phyloP scores from a whole-genome alignment of 2,113 vertebrate species.

The Struthio camelus region DNA sequence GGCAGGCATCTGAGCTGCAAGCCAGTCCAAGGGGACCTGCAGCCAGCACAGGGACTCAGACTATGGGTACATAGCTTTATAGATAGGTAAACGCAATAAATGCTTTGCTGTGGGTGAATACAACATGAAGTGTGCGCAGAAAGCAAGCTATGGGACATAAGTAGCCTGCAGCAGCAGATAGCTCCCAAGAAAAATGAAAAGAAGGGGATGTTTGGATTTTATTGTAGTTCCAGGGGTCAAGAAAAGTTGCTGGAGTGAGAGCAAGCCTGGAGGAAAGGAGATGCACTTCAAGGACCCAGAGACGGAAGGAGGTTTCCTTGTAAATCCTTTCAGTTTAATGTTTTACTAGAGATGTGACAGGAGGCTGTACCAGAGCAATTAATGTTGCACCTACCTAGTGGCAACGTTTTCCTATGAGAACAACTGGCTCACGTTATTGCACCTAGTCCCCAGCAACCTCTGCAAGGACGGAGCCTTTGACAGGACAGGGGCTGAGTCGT shows the following conservation, averaged over 20 bases:
- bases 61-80: background rate
- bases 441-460: background rate
- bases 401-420: background rate
- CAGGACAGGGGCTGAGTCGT: background rate
- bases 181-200: background rate
- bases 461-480: background rate
- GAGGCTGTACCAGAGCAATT: background rate
- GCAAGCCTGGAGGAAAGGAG: background rate
- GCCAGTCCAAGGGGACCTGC: background rate
- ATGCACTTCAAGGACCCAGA: background rate
- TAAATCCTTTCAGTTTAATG: background rate
- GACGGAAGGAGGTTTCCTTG: background rate
- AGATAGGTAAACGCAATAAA: background rate
- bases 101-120: fast-evolving
- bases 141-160: background rate
- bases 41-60: background rate
- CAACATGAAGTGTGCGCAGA: background rate
- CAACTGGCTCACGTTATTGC: background rate
- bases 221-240: background rate
- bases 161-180: background rate
- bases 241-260: background rate
- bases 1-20: background rate
- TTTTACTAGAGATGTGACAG: background rate
- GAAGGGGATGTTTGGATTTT: background rate
- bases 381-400: background rate